A percentile compares a stretch with the other conserved stretches of the same genome.
Evolutionary conservation across 2,797 vertebrate species (phyloP).

Genomic region (Leontopithecus rosalia): DNA sequence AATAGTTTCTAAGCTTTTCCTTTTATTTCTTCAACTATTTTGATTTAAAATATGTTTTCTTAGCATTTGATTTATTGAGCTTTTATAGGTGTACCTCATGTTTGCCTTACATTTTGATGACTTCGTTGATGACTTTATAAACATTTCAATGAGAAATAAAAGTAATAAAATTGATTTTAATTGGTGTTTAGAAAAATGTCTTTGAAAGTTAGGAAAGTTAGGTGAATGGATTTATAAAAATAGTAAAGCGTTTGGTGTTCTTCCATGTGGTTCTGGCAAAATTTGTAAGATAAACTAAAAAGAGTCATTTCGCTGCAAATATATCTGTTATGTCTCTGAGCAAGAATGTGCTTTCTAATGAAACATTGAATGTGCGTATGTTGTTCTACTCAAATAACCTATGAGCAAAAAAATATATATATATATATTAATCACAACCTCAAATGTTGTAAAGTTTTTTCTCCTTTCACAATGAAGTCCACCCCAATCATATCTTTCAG

Average conservation of each 20-base stretch:
- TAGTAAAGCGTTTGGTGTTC: conserved; percentile 61
- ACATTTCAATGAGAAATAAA: conserved; percentile 30
- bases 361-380: conserved; percentile 36
- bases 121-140: conserved; percentile 16
- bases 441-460: conserved; percentile 26
- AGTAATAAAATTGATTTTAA: conserved; percentile 48
- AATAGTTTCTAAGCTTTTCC: neutral
- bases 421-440: conserved; percentile 35
- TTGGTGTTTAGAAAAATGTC: conserved; percentile 44
- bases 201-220: conserved; percentile 61
- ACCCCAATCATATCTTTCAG: neutral
- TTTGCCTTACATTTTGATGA: conserved; percentile 32
- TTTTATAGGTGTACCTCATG: neutral
- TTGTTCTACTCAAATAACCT: conserved; percentile 45
- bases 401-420: conserved; percentile 1
- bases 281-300: conserved; percentile 67
- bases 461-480: neutral
- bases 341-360: conserved; percentile 64
- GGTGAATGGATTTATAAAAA: conserved; percentile 59
- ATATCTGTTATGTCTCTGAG: conserved; percentile 59
- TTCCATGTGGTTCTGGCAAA: conserved; percentile 55
- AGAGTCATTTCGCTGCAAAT: conserved; percentile 64
- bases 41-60: neutral
- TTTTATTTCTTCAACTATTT: neutral
- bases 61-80: neutral